These are phyloP conservation scores for Yponomeuta cagnagella DNA, from an alignment of 2,888 invertebrate species.

Conservation along the genomic window DNA sequence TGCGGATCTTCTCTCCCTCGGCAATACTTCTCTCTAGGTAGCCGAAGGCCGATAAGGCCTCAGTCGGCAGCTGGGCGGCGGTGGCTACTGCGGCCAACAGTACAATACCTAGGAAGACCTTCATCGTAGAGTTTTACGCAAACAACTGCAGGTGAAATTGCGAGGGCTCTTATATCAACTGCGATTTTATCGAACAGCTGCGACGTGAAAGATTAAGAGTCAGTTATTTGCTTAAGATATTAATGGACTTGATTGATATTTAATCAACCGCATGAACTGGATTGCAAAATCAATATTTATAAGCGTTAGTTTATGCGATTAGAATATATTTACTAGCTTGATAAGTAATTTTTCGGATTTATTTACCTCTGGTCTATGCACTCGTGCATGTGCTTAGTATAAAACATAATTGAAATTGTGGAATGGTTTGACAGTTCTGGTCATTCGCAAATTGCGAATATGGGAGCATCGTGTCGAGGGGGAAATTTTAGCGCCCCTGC, in stretches of 20 bases:
- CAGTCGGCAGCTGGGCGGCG: slow-evolving; percentile 22
- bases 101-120: slow-evolving; percentile 12
- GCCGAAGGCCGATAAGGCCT: slow-evolving; percentile 29
- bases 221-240: neutral
- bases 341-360: too few species aligned
- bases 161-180: neutral
- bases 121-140: neutral
- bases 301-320: neutral
- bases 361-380: too few species aligned
- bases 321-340: too few species aligned
- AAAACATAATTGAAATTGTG: too few species aligned
- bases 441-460: too few species aligned
- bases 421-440: too few species aligned
- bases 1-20: slow-evolving; percentile 33
- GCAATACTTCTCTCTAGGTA: slow-evolving; percentile 36
- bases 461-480: too few species aligned
- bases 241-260: neutral
- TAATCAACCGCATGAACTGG: neutral
- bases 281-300: neutral
- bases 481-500: too few species aligned
- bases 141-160: neutral
- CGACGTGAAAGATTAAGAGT: neutral
- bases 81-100: slow-evolving; percentile 19
- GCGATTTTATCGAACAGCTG: neutral
- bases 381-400: too few species aligned